Percentiles rank a stretch among this genome's conserved stretches.
Evolutionary conservation across 2,113 vertebrate species (phyloP).

Genomic region (Passer montanus): DNA sequence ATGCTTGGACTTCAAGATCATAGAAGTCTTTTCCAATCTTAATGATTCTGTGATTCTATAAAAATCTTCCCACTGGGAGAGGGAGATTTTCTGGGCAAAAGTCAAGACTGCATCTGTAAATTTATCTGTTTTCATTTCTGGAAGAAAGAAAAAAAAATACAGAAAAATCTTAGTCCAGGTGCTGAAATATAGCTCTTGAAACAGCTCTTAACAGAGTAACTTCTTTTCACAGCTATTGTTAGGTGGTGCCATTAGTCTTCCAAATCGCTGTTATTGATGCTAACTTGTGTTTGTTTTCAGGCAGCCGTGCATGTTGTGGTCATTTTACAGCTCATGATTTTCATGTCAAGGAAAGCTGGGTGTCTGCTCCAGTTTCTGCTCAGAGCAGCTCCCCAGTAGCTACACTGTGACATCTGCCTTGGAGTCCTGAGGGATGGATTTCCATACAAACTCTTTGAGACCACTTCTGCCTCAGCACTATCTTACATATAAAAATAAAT

Average conservation of each 20-base stretch:
- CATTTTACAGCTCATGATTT: not conserved
- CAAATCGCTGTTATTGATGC: not conserved
- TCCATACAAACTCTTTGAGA: not conserved
- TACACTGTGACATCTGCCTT: not conserved
- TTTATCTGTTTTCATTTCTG: not conserved
- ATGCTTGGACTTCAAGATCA: not conserved
- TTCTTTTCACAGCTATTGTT: not conserved
- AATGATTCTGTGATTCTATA: not conserved
- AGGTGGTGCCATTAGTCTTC: not conserved
- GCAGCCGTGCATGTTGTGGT: fast-evolving
- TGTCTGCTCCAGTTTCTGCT: not conserved
- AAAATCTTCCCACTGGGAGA: not conserved
- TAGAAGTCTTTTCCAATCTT: not conserved
- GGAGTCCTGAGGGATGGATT: not conserved
- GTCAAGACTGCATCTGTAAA: not conserved
- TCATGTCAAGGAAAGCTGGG: not conserved
- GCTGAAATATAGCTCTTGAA: not conserved
- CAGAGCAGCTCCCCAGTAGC: not conserved
- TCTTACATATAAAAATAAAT: not conserved
- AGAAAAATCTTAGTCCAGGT: not conserved
- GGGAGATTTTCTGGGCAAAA: not conserved
- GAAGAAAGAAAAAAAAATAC: not conserved
- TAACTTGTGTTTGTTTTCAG: not conserved
- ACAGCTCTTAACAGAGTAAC: not conserved
- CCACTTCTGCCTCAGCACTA: not conserved